phyloP scores from a whole-genome alignment of 2,113 vertebrate genomes.

The Sceloporus tristichus region DNA sequence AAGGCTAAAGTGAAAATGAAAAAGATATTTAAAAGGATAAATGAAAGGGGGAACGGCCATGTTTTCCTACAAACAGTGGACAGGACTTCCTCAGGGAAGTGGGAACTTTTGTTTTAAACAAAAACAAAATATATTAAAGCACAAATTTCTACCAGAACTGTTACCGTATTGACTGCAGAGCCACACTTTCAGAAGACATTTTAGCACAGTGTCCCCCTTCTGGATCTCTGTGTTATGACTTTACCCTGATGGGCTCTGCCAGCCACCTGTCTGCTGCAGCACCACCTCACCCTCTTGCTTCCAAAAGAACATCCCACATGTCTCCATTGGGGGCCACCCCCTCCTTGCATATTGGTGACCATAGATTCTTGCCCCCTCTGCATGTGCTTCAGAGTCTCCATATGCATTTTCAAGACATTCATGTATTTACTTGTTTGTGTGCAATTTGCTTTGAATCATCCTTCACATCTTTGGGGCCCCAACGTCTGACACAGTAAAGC shows the following conservation, averaged over 20 bases:
- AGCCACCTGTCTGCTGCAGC: not conserved
- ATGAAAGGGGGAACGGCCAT: slow-evolving; percentile 48
- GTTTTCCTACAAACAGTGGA: slow-evolving; percentile 65
- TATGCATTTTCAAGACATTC: slow-evolving; percentile 59
- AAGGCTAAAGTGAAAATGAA: slow-evolving; percentile 47
- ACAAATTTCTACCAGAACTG: slow-evolving; percentile 86
- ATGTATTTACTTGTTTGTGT: slow-evolving; percentile 49
- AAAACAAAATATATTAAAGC: slow-evolving; percentile 81
- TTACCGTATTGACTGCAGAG: slow-evolving; percentile 81
- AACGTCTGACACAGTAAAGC: slow-evolving; percentile 34
- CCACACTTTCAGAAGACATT: slow-evolving; percentile 56
- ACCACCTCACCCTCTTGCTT: slow-evolving; percentile 15
- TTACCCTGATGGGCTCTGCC: slow-evolving; percentile 41
- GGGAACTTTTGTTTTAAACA: slow-evolving; percentile 72
- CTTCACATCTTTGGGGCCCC: slow-evolving; percentile 16
- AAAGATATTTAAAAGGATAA: slow-evolving; percentile 59
- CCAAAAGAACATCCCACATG: not conserved
- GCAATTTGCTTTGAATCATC: slow-evolving; percentile 57
- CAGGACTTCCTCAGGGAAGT: slow-evolving; percentile 70
- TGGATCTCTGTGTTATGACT: slow-evolving; percentile 46
- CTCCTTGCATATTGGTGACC: accelerated
- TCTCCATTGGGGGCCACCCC: not conserved
- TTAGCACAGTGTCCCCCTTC: slow-evolving; percentile 43
- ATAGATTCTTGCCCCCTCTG: slow-evolving; percentile 28
- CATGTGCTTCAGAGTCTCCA: slow-evolving; percentile 72